Evolutionary conservation across 2,888 invertebrate species (phyloP).

Genomic region (Volucella inflata): DNA sequence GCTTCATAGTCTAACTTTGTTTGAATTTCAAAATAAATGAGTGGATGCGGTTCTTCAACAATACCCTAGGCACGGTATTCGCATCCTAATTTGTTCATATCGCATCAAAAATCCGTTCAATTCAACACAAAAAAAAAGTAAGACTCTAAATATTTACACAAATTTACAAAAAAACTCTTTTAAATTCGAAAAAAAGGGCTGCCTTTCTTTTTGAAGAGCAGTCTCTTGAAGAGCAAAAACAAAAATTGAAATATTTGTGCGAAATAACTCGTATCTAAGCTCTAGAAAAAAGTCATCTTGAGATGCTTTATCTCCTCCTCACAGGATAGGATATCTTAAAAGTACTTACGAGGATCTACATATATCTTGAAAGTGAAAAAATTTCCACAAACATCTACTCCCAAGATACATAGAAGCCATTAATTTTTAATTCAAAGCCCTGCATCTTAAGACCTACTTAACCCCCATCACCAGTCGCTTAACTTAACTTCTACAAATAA

Average conservation of each 20-base stretch:
- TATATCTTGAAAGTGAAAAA: conserved; percentile 5
- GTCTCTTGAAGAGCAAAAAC: too few species aligned
- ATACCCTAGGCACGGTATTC: too few species aligned
- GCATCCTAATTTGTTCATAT: too few species aligned
- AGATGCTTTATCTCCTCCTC: not conserved
- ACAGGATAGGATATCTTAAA: not conserved
- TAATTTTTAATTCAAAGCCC: too few species aligned
- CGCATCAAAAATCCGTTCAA: too few species aligned
- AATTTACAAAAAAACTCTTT: not conserved
- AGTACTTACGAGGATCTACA: not conserved
- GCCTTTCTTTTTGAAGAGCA: too few species aligned
- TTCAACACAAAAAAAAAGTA: not conserved
- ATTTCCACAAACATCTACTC: not conserved
- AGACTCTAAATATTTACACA: conserved; percentile 5
- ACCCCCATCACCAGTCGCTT: not conserved
- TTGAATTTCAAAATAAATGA: too few species aligned
- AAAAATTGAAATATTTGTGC: not conserved
- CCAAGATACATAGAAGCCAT: not conserved
- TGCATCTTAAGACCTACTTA: not conserved
- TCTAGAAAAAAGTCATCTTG: not conserved
- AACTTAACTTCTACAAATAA: conserved; percentile 86
- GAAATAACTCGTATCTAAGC: not conserved
- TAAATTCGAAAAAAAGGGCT: not conserved
- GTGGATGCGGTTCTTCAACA: too few species aligned
- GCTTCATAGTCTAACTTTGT: too few species aligned